phyloP scores from a whole-genome alignment of 2,113 vertebrate genomes.

The Entelurus aequoreus region DNA sequence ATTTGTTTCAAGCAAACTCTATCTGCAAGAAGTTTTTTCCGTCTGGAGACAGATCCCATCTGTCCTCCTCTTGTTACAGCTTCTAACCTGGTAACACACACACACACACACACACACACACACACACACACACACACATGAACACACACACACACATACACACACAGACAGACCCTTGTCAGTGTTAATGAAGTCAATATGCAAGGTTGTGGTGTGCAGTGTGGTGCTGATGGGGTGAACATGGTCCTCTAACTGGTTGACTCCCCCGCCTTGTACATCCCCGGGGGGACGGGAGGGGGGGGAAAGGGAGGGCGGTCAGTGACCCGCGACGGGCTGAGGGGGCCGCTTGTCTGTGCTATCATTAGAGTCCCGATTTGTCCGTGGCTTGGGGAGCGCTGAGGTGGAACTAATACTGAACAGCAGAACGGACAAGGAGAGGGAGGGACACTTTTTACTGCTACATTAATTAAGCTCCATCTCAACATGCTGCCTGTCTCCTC shows the following conservation, averaged over 20 bases:
- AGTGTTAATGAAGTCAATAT: conserved; percentile 82
- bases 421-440: conserved; percentile 59
- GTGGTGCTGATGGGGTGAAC: conserved; percentile 76
- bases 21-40: too few relatives aligned
- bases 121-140: conserved; percentile 5
- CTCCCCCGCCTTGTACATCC: conserved; percentile 51
- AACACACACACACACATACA: conserved; percentile 47
- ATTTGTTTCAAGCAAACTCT: too few relatives aligned
- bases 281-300: conserved; percentile 57
- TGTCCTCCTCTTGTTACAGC: background rate
- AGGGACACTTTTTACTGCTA: conserved; percentile 79
- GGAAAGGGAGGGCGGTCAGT: conserved; percentile 63
- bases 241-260: conserved; percentile 76
- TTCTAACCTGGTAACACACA: background rate
- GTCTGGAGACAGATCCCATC: too few relatives aligned
- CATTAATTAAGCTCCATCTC: conserved; percentile 81
- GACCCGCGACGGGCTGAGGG: conserved; percentile 73
- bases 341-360: conserved; percentile 71
- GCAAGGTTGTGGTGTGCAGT: conserved; percentile 60
- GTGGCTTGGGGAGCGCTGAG: conserved; percentile 62
- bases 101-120: background rate
- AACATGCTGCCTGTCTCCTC: conserved; percentile 52
- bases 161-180: conserved; percentile 57
- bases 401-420: conserved; percentile 79
- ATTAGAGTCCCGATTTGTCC: conserved; percentile 69